phyloP scores from a whole-genome alignment of 2,113 vertebrate genomes.

The Gulo gulo region DNA sequence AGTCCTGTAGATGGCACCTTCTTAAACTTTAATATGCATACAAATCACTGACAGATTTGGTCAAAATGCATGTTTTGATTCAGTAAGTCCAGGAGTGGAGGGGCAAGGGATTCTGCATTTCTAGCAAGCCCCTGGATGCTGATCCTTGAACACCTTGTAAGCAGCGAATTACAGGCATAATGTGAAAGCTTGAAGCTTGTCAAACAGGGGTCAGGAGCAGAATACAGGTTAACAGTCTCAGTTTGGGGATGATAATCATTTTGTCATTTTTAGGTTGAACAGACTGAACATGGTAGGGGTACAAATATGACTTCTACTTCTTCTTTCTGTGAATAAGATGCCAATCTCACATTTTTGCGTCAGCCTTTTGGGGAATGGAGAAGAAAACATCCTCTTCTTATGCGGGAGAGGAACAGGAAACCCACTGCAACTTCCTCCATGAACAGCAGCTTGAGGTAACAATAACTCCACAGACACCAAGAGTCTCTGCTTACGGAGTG shows the following conservation, averaged over 20 bases:
- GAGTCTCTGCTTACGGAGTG: not conserved
- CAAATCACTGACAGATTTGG: not conserved
- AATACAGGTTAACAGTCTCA: not conserved
- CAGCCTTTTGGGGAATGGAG: not conserved
- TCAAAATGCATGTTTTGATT: not conserved
- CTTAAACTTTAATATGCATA: not conserved
- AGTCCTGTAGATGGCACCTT: not conserved
- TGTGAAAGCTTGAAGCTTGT: not conserved
- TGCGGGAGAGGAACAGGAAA: not conserved
- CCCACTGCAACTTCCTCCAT: not conserved
- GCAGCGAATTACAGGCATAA: not conserved
- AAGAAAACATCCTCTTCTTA: not conserved
- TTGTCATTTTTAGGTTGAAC: not conserved
- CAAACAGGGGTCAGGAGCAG: not conserved
- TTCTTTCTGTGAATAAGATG: not conserved
- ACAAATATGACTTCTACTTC: not conserved
- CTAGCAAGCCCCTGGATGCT: not conserved
- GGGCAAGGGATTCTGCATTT: not conserved
- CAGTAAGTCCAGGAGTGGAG: not conserved
- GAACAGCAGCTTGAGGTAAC: not conserved
- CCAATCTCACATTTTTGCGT: not conserved
- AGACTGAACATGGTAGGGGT: not conserved
- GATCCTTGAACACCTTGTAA: not conserved
- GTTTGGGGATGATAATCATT: not conserved
- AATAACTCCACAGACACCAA: not conserved